Base-by-base conservation (phyloP, 2,113 vertebrate species). In the Mustelus asterias region DNA sequence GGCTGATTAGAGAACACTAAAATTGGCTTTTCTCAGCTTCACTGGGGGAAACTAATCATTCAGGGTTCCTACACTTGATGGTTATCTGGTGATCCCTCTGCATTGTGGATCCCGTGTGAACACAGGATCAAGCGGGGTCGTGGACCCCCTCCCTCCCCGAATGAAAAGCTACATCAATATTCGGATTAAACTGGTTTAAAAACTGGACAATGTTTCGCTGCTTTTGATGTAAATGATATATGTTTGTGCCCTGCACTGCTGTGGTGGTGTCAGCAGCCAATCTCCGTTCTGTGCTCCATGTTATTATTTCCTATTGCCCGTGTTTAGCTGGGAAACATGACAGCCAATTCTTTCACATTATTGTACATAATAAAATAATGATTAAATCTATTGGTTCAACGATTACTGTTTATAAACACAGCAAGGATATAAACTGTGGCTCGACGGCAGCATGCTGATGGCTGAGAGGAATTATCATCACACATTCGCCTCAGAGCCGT, bases 321-420 rank as follows among this genome's bases (percentile, higher is more conserved):
- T 65, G 33, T 93, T 65, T 37, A 65, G 60, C 60, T 65, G 60
- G 60, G 60, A 93, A 65, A 67, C n/a, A 29, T 93, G 89, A 93
- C 89, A 37, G 89, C 60, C 60, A 93, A 37, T 65, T 67, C n/a
- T 93, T 65, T 65, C 89, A 93, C 16, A 65, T 93, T n/a, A 93
- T 67, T 67, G 60, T 65, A 65, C 60, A 33, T 58, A 65, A 65
- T 93, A n/a, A 93, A 93, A 93, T 65, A 70, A 95, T 44, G 41
- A 95, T 95, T 76, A 72, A 95, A 72, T 95, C 67, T 18, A 44
- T 54, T 95, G 69, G 69, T 95, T 95, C 67, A 95, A 95, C 16
- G 37, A 95, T 95, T 95, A 44, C 94, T 95, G 26, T 95, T 70
- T 95, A 48, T 95, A 95, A 95, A 48, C 67, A 69, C 33, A 70